phyloP scores from a whole-genome alignment of 2,113 vertebrate species.

The Hippocampus zosterae region DNA sequence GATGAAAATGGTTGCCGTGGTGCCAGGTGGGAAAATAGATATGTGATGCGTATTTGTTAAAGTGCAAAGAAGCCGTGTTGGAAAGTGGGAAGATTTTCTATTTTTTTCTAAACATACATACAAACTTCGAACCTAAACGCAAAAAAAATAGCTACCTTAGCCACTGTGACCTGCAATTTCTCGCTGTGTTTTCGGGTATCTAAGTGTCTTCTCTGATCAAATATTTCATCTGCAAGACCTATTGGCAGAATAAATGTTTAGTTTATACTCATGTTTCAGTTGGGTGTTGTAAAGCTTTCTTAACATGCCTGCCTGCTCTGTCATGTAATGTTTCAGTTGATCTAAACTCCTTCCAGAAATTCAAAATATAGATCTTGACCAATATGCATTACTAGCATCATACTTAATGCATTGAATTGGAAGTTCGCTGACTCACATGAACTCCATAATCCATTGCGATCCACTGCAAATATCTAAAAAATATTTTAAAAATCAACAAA shows the following conservation, averaged over 20 bases:
- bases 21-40: slow-evolving; percentile 58
- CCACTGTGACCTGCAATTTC: slow-evolving; percentile 35
- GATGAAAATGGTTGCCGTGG: slow-evolving; percentile 67
- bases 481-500: no score
- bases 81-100: slow-evolving; percentile 13
- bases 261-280: not conserved
- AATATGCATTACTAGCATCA: no score
- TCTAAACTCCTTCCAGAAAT: no score
- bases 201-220: not conserved
- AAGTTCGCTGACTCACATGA: no score
- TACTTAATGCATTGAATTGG: no score
- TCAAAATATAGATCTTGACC: no score
- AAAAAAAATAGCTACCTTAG: not conserved
- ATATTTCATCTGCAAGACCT: no score
- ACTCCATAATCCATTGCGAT: no score
- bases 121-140: not conserved
- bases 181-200: not conserved
- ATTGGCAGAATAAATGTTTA: not conserved
- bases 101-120: not conserved
- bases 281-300: no score
- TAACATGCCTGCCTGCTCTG: no score
- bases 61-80: slow-evolving; percentile 31
- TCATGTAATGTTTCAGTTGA: no score
- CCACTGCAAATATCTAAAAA: no score
- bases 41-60: slow-evolving; percentile 45